Conservation (phyloP, 2,113 vertebrate genomes). For the Eupsittula cactorum region DNA sequence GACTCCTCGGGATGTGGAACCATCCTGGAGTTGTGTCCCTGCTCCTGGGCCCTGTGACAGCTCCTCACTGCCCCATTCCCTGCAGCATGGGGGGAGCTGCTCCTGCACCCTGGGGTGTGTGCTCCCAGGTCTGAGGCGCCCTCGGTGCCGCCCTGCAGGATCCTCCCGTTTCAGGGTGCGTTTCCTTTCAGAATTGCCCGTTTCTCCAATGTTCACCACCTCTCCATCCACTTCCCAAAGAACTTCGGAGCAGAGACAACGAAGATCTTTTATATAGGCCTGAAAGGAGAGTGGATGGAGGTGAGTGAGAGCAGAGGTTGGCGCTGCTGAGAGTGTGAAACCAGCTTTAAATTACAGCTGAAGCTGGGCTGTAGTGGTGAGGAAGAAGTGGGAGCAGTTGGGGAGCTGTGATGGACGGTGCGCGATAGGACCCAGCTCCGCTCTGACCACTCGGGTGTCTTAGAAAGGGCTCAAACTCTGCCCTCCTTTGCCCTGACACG, state of each 20-base stretch:
- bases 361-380: neutral
- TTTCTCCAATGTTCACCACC: conserved; percentile 90
- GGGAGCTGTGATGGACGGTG: neutral
- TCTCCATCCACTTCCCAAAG: conserved; percentile 94
- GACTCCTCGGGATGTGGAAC: neutral
- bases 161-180: neutral
- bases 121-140: neutral
- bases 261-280: conserved; percentile 91
- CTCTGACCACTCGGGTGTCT: neutral
- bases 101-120: neutral
- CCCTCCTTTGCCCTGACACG: neutral
- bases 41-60: neutral
- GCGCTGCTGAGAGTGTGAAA: accelerated
- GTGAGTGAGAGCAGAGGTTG: conserved; percentile 67
- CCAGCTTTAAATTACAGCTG: neutral
- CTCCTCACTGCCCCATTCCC: accelerated
- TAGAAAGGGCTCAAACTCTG: neutral
- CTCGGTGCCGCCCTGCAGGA: accelerated
- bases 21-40: accelerated
- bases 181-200: conserved; percentile 85
- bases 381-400: neutral
- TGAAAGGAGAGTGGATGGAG: conserved; percentile 92
- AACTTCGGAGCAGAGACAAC: conserved; percentile 93
- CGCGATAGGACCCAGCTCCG: neutral
- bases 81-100: accelerated